A percentile compares a stretch with the other conserved stretches of the same genome.
Conservation (phyloP, 1,140 invertebrate genomes). For the Musca domestica region DNA sequence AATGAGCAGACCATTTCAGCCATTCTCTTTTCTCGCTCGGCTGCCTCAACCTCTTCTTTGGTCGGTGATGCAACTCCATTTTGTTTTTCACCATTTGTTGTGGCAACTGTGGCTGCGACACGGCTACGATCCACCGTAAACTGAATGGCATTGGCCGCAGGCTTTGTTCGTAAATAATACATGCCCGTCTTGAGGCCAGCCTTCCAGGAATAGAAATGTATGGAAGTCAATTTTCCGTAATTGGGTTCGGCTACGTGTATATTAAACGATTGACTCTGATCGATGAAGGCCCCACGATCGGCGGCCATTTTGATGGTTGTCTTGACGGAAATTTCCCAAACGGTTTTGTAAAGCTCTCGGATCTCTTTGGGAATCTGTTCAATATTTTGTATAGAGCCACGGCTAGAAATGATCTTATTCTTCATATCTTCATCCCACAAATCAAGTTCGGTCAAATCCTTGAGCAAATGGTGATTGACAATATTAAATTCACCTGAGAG, state of each 20-base stretch:
- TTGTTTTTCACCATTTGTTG: too few relatives aligned
- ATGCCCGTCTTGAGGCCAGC: slow-evolving; percentile 97
- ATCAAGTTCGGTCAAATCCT: slow-evolving; percentile 85
- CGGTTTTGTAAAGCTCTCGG: slow-evolving; percentile 93
- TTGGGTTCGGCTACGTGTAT: slow-evolving; percentile 94
- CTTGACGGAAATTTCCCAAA: slow-evolving; percentile 98
- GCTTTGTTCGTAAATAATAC: slow-evolving; percentile 97
- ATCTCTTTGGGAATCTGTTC: slow-evolving; percentile 84
- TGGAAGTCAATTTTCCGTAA: slow-evolving; percentile 91
- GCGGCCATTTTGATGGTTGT: slow-evolving; percentile 95
- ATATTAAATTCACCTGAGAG: slow-evolving; percentile 88
- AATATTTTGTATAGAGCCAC: slow-evolving; percentile 94
- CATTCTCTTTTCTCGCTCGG: slow-evolving; percentile 62
- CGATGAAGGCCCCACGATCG: slow-evolving; percentile 96
- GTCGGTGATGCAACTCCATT: neutral
- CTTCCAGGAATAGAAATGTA: slow-evolving; percentile 99
- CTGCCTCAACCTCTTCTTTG: neutral
- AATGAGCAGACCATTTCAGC: slow-evolving; percentile 82
- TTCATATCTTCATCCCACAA: slow-evolving; percentile 98
- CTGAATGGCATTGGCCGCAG: slow-evolving; percentile 93
- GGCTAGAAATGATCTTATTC: slow-evolving; percentile 85
- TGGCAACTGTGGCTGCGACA: slow-evolving; percentile 22
- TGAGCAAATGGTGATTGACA: slow-evolving; percentile 94
- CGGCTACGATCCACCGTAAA: slow-evolving; percentile 96
- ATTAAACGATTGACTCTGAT: slow-evolving; percentile 97